Evolutionary conservation across 1,140 invertebrate species (phyloP), one percentile per base, ranked within the genome.

Genomic region (Tetranychus cinnabarinus): DNA sequence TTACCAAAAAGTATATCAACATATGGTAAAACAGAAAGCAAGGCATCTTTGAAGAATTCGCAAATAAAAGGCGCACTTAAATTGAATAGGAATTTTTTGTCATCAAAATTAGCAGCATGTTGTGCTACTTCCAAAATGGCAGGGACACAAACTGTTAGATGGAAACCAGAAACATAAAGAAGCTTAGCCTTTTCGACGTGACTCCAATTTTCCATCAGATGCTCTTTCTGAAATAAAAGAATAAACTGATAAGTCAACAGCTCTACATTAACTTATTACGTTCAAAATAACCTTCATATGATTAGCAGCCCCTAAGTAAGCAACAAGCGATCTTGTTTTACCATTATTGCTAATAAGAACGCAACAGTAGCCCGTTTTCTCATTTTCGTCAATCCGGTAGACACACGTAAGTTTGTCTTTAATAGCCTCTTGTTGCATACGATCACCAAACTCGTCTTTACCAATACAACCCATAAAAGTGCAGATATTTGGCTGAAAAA

Each of bases 1-100:
- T 99, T 99, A 59, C 93, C 91, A 73, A 99, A 97, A 10, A 98
- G 71, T 63, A 97, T 81, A 74, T 98, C 95, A 47, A 96, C 82
- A 73, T 93, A 97, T 1, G 90, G 90, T 67, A 97, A 71, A 42
- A 82, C 80, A 66, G 82, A 74, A 74, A 84, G 78, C 69, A 97
- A 77, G 6, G 81, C 82, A 59, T 89, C 80, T 68, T 84, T 86
- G 72, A 80, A 98, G 70, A 88, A 84, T 73, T 92, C 80, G 58
- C 84, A 84, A 47, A 99, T 79, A 75, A 97, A 99, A 34, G 91
- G 88, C 61, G 96, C 96, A 70, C 88, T 92, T 47, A 98, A 76
- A 45, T 66, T 63, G 15, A 65, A 55, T 4, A 4, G 4, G 37
- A 64, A 64, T n/a, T 42, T 2, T 60, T 64, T 64, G 34, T 57